Evolutionary conservation across 2,888 invertebrate species (phyloP).

Genomic region (Lingula anatina): DNA sequence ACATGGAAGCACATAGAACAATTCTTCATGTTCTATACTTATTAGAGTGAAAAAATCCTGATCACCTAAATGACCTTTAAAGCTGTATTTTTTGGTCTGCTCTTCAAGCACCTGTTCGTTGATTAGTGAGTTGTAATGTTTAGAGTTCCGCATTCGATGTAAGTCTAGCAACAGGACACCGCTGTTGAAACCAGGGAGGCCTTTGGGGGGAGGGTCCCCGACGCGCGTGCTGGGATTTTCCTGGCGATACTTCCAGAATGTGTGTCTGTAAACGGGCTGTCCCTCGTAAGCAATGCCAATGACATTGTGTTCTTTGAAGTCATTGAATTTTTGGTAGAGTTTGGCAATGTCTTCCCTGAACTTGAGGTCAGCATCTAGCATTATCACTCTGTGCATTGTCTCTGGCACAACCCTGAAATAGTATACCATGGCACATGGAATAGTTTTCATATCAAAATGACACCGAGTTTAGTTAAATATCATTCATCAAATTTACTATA

Average conservation of each 20-base stretch:
- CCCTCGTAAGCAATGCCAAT: constrained; percentile 66
- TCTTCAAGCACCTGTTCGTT: constrained; percentile 25
- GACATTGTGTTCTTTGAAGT: constrained; percentile 62
- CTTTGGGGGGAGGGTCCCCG: constrained; percentile 57
- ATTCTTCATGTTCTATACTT: constrained; percentile 65
- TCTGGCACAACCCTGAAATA: constrained; percentile 62
- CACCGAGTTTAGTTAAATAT: too few species aligned
- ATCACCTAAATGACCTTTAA: constrained; percentile 67
- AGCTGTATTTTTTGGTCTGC: constrained; percentile 50
- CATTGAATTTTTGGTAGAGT: constrained; percentile 65
- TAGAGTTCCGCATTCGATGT: constrained; percentile 63
- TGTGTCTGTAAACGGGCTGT: constrained; percentile 74
- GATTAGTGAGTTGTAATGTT: constrained; percentile 59
- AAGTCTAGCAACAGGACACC: constrained; percentile 72
- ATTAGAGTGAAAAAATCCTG: constrained; percentile 75
- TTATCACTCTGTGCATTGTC: constrained; percentile 61
- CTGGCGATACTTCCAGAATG: constrained; percentile 63
- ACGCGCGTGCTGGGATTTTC: constrained; percentile 63
- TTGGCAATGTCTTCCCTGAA: constrained; percentile 65
- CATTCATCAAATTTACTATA: too few species aligned
- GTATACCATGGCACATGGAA: too few species aligned
- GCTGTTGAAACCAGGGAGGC: constrained; percentile 71
- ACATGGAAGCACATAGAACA: constrained; percentile 71
- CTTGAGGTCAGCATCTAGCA: constrained; percentile 74
- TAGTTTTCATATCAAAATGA: too few species aligned